phyloP scores from a whole-genome alignment of 23 tunicate genomes.

The Halocynthia aurantium region DNA sequence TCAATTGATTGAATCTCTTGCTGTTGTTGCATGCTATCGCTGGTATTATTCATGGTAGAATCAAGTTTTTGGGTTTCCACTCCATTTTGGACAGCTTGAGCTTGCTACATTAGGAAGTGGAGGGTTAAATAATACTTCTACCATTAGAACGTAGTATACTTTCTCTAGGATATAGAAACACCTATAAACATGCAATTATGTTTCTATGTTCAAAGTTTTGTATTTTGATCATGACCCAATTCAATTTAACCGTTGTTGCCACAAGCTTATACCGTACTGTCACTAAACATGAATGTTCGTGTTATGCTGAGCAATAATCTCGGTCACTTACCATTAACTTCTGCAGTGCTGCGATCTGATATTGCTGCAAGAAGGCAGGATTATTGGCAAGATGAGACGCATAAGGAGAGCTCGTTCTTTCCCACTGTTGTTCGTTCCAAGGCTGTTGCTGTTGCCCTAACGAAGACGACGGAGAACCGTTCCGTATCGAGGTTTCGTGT shows the following conservation, averaged over 20 bases:
- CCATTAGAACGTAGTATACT: not conserved
- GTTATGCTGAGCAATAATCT: too few relatives aligned
- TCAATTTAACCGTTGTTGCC: too few relatives aligned
- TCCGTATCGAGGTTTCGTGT: not conserved
- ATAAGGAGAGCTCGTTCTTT: too few relatives aligned
- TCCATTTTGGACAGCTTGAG: not conserved
- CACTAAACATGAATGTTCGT: too few relatives aligned
- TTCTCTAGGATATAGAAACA: not conserved
- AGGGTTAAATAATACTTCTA: not conserved
- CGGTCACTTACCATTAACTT: not conserved
- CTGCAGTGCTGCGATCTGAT: conserved; percentile 53
- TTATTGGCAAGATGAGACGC: conserved; percentile 20
- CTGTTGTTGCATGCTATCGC: not conserved
- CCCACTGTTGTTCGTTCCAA: not conserved
- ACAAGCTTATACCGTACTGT: too few relatives aligned
- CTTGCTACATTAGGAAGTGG: not conserved
- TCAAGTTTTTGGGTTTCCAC: not conserved
- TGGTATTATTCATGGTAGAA: too few relatives aligned
- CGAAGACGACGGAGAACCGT: not conserved
- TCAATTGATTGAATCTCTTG: not conserved
- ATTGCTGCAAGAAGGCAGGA: conserved; percentile 31
- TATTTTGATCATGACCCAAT: too few relatives aligned
- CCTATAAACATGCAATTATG: not conserved
- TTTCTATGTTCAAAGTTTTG: too few relatives aligned
- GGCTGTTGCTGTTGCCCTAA: not conserved